Percentiles rank a stretch among this genome's conserved stretches.
Evolutionary conservation across 2,113 vertebrate genomes (phyloP).

Genomic region (Laticauda colubrina): DNA sequence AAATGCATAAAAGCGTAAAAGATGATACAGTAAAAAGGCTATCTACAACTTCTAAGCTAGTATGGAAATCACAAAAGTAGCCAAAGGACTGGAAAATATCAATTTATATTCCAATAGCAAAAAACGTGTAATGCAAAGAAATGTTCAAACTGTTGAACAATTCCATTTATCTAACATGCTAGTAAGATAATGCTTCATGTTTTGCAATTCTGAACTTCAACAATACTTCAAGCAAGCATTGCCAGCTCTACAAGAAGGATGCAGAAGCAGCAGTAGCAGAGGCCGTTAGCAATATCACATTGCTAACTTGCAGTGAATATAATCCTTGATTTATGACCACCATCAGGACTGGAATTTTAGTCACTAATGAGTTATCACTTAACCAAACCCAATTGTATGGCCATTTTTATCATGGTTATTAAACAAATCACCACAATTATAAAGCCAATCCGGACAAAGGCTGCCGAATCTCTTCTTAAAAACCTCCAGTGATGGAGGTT

Average conservation of each 20-base stretch:
- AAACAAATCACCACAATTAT: background rate
- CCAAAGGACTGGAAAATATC: background rate
- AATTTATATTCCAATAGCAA: background rate
- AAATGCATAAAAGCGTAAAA: background rate
- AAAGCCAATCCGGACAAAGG: background rate
- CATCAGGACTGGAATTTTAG: background rate
- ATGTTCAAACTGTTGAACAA: background rate
- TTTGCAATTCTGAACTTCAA: background rate
- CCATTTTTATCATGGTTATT: background rate
- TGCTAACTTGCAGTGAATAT: background rate
- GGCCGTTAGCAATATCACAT: background rate
- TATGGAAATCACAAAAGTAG: background rate
- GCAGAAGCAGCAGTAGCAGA: background rate
- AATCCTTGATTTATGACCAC: background rate
- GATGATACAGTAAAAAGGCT: background rate
- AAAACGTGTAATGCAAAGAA: background rate
- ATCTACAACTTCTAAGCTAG: background rate
- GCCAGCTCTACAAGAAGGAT: background rate
- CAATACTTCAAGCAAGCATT: background rate
- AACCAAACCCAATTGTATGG: background rate
- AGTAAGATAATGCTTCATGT: background rate
- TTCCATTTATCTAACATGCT: background rate
- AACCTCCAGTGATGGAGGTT: background rate
- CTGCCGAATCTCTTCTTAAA: background rate
- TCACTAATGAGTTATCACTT: background rate